Base-by-base conservation (phyloP, 2,113 vertebrate genomes). In the Coreoperca whiteheadi region DNA sequence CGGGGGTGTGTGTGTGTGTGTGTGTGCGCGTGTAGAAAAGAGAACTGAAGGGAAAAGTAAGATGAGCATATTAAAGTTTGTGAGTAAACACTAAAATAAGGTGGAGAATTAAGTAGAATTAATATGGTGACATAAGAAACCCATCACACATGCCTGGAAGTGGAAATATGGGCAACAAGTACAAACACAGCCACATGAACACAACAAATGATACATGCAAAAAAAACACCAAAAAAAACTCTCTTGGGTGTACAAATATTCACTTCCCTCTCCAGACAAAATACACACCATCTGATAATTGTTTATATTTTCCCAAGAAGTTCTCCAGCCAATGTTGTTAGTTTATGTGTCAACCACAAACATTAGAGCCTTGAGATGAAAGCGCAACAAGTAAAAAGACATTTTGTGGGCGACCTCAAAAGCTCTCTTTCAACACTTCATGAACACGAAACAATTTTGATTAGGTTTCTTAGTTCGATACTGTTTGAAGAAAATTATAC, bases 221-320 rank as follows among this genome's bases (percentile, higher is more conserved):
- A 88, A 64, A 65, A n/a, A n/a, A n/a, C n/a, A n/a, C n/a, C 50
- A 39, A 77, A 74, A 67, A 43, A 77, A 88, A 74, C 12, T 41
- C 63, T 77, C 68, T 30, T 73, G 67, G 56, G 63, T 60, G 41
- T 9, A 53, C 43, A 82, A 78, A 71, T 70, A 82, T 69, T 75
- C 32, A 46, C 66, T 75, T 79, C 43, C 32, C 39, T 32, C 14
- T 7, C 21, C 70, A 79, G 64, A 77, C 53, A 68, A 66, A 61
- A 82, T 46, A 54, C 37, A 75, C 65, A 56, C 43, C 59, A 30
- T 23, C 75, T 72, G 83, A 69, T 83, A 53, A 46, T 23, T 61
- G 54, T 72, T 82, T 78, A 65, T 32, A 54, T 80, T 83, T 83
- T 46, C 28, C 76, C 65, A 37, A 77, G 86, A 76, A 20, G 61